Conservation (phyloP, 2,113 vertebrate genomes). For the Gymnarchus niloticus region DNA sequence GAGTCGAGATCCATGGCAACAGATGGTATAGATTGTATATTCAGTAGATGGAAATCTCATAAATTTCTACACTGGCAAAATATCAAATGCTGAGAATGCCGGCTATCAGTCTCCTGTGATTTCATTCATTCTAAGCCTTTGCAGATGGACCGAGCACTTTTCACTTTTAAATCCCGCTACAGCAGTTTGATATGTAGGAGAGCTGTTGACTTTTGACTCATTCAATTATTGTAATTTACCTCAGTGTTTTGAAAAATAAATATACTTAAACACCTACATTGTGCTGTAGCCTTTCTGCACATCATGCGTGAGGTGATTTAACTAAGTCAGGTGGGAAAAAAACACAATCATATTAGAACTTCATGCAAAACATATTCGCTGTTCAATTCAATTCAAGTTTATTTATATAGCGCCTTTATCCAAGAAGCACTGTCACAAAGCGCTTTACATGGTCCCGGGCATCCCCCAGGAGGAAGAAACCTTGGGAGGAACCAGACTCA, state of each 20-base stretch:
- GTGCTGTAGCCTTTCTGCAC: too few relatives aligned
- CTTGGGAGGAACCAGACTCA: too few relatives aligned
- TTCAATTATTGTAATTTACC: background rate
- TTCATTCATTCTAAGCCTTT: background rate
- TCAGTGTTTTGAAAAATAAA: background rate
- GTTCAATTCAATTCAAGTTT: background rate
- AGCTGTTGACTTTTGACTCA: background rate
- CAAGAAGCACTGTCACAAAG: too few relatives aligned
- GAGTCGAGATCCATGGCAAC: background rate
- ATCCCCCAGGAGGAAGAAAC: too few relatives aligned
- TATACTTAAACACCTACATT: background rate
- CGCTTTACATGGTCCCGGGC: too few relatives aligned
- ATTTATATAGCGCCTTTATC: too few relatives aligned
- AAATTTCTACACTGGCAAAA: background rate
- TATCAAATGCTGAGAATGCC: background rate
- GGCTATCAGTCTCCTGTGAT: background rate
- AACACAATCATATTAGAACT: background rate
- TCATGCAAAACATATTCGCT: background rate
- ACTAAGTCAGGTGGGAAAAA: background rate
- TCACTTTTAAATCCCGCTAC: background rate
- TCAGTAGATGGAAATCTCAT: background rate
- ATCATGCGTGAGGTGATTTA: too few relatives aligned
- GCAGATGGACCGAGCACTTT: background rate
- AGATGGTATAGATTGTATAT: background rate
- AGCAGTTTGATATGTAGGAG: background rate